Evolutionary conservation across 2,113 vertebrate genomes (phyloP), one percentile per base, ranked within the genome.

Genomic region (Chlamydotis undulata): DNA sequence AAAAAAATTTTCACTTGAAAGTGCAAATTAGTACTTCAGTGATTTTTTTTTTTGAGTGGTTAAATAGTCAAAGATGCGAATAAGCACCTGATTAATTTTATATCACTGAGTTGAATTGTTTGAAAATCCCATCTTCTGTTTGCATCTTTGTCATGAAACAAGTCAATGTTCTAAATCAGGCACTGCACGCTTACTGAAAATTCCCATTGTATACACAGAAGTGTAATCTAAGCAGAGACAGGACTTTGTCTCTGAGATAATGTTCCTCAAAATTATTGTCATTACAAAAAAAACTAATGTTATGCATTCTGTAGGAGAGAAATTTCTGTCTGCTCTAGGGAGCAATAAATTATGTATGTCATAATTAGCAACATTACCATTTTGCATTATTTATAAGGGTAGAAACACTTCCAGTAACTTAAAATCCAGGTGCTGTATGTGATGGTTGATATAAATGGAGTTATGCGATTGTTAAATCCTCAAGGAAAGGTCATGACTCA

Each of bases 381-480:
- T 29, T 24, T 94, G 45, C 57, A 85, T 90, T 95, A 93, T 96
- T 95, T 91, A 91, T 94, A 57, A 79, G 65, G 77, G 25, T 31
- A 37, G 31, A 83, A 93, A 64, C 14, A 26, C 25, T 94, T 85
- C 23, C 22, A 94, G 15, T 33, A 70, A 55, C 25, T 55, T 85
- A 64, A 47, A 47, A 80, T 73, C 22, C 71, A 96, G 90, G 75
- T 96, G 87, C 64, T 93, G 18, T 9, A 23, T 70, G 41, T 83
- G 67, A 47, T 73, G 85, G n/a, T 69, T 12, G 41, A 69, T 80
- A 50, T 10, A 50, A 83, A 80, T 0, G 7, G 39, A 87, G 29
- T 83, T 78, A 57, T 31, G 35, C 15, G 87, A 57, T 41, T 76
- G 49, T n/a, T 64, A 75, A 73, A 69, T 53, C 25, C 53, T 15